phyloP scores from a whole-genome alignment of 2,113 vertebrate genomes.

The Hippolais icterina region DNA sequence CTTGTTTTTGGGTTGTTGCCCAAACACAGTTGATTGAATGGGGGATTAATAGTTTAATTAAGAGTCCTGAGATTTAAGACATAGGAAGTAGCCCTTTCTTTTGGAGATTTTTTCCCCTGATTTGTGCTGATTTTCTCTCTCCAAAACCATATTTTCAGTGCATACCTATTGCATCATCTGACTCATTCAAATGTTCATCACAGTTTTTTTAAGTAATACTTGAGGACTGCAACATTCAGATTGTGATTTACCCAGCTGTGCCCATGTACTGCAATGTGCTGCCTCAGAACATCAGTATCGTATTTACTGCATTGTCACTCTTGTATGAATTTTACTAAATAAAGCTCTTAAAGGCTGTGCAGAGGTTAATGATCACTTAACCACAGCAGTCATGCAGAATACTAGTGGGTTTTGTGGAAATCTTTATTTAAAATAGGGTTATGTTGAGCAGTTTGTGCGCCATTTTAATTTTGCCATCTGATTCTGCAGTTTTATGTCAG shows the following conservation, averaged over 20 bases:
- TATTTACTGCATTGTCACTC: neutral
- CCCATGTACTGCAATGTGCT: neutral
- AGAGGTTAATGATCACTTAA: slow-evolving; percentile 17
- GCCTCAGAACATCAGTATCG: neutral
- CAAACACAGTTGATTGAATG: neutral
- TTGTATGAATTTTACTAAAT: slow-evolving; percentile 21
- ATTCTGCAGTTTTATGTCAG: neutral
- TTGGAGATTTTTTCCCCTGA: neutral
- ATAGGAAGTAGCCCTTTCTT: neutral
- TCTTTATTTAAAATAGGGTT: neutral
- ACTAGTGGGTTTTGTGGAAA: neutral
- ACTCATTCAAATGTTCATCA: neutral
- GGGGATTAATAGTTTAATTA: slow-evolving; percentile 10
- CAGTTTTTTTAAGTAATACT: neutral
- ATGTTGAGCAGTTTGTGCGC: neutral
- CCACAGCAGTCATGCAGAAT: neutral
- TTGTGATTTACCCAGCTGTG: neutral
- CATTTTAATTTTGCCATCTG: neutral
- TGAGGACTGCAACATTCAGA: neutral
- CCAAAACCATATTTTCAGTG: neutral
- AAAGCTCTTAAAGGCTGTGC: neutral
- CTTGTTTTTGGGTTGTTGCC: neutral
- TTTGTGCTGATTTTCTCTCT: neutral
- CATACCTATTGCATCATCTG: neutral
- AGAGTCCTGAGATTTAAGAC: neutral